Base-by-base conservation (phyloP, 2,797 vertebrate species). In the Liasis olivaceus region DNA sequence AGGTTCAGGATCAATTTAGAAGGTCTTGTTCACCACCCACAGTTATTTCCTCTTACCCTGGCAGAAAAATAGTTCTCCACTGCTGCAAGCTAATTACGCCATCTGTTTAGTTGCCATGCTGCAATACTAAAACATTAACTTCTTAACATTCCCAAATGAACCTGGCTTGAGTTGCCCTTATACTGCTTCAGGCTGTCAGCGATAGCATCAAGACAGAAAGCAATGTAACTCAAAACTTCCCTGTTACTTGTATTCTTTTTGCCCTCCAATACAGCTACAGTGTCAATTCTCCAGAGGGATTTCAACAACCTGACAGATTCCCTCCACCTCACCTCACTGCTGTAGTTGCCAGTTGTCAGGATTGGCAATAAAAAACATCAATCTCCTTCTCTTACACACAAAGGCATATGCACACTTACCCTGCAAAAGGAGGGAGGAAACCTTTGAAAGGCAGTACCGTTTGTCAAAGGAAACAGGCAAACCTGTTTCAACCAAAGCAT, bases 71-170 rank as follows among this genome's bases (percentile, higher is more conserved):
- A 96, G 96, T 94, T 95, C 95, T 96, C 97, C 95, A 93, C 97
- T 36, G 87, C 94, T 96, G 96, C 94, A 94, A 96, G 96, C 97
- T 98, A 98, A 98, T 97, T 96, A 96, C 92, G 95, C 98, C 98
- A 98, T 98, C 98, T 98, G 98, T 96, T 98, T 97, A 97, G 95
- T 93, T 94, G 95, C 95, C 95, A 95, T 92, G 93, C 93, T 95
- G 95, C 95, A 97, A 96, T 69, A 95, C 94, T 94, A 93, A 85
- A 93, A 97, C 96, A 97, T 97, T 97, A 97, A 97, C 97, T 98
- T 96, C 96, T 96, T 96, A 97, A 96, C 97, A 97, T 96, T 97
- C 96, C 97, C 97, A 96, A 95, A 93, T 93, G 96, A 96, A 95
- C 93, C 92, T 94, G 95, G 91, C 93, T 97, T 96, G 95, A 62